phyloP scores from a whole-genome alignment of 2,113 vertebrate species.

The Xiphias gladius region DNA sequence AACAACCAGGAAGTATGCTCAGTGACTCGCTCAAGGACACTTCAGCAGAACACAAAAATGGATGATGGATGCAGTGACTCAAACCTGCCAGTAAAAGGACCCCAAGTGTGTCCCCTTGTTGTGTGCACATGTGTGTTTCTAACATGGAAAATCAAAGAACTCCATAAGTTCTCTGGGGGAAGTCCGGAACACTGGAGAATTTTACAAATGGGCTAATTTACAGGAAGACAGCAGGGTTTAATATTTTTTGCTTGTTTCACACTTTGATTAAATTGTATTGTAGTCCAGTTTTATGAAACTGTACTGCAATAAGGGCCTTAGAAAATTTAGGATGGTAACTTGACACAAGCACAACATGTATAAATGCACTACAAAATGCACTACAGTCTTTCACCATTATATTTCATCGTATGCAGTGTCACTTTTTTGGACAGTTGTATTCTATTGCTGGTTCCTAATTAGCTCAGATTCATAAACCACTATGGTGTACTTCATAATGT shows the following conservation, averaged over 20 bases:
- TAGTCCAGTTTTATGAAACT: too few relatives aligned
- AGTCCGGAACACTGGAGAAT: background rate
- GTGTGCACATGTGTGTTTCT: too few relatives aligned
- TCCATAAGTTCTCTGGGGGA: too few relatives aligned
- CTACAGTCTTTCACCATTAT: background rate
- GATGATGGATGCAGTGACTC: background rate
- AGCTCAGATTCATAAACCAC: conserved; percentile 8
- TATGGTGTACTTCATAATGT: conserved; percentile 17
- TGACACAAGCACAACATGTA: background rate
- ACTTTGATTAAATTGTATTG: too few relatives aligned
- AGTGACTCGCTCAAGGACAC: background rate
- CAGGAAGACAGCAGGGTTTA: background rate
- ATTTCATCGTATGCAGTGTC: background rate
- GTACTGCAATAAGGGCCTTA: too few relatives aligned
- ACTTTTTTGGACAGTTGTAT: background rate
- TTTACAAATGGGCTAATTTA: background rate
- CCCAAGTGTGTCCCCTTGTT: too few relatives aligned
- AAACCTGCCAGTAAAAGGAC: background rate
- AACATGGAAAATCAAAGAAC: too few relatives aligned
- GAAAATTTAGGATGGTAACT: too few relatives aligned
- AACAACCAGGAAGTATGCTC: background rate
- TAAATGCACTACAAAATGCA: background rate
- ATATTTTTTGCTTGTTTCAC: too few relatives aligned
- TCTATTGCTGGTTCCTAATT: background rate
- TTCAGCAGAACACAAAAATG: background rate